A percentile compares a stretch with the other conserved stretches of the same genome.
These are phyloP conservation scores for Nansenia antarctica DNA, from an alignment of 2,113 vertebrate genomes.

Conservation along the genomic window DNA sequence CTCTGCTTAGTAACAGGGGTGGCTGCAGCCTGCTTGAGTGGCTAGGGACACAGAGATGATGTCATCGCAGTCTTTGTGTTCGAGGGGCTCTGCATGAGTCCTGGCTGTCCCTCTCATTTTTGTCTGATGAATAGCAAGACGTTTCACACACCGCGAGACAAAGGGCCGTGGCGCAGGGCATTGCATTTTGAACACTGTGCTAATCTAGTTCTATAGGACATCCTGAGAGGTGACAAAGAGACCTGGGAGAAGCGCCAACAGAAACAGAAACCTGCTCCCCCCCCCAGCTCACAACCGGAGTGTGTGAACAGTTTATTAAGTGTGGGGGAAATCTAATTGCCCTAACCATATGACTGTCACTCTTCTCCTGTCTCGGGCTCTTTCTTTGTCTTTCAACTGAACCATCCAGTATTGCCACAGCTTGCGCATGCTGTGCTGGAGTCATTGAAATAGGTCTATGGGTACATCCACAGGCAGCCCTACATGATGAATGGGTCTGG, in stretches of 20 bases:
- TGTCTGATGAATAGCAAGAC: slow-evolving; percentile 54
- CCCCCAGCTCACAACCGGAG: neutral
- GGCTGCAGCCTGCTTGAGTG: slow-evolving; percentile 24
- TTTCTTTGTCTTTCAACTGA: slow-evolving; percentile 21
- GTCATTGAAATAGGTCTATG: slow-evolving; percentile 49
- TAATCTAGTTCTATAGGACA: slow-evolving; percentile 53
- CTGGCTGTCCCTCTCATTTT: slow-evolving; percentile 49
- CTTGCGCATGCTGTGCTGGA: slow-evolving; percentile 26
- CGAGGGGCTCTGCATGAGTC: slow-evolving; percentile 27
- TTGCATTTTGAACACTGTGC: slow-evolving; percentile 34
- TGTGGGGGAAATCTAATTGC: slow-evolving; percentile 40
- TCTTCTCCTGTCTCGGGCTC: neutral
- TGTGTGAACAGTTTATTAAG: slow-evolving; percentile 49
- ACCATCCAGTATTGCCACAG: slow-evolving; percentile 35
- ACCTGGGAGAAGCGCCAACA: slow-evolving; percentile 19
- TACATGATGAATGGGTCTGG: slow-evolving; percentile 45
- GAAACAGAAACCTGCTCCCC: slow-evolving; percentile 12
- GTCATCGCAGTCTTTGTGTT: slow-evolving; percentile 62
- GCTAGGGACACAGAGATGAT: slow-evolving; percentile 51
- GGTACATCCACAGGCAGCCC: slow-evolving; percentile 39
- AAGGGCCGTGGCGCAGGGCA: slow-evolving; percentile 28
- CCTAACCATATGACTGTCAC: slow-evolving; percentile 1
- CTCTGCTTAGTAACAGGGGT: neutral
- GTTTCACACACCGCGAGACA: slow-evolving; percentile 53
- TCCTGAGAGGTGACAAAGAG: slow-evolving; percentile 47